Evolutionary conservation across 2,797 vertebrate species (phyloP).

Genomic region (Telmatherina bonti): DNA sequence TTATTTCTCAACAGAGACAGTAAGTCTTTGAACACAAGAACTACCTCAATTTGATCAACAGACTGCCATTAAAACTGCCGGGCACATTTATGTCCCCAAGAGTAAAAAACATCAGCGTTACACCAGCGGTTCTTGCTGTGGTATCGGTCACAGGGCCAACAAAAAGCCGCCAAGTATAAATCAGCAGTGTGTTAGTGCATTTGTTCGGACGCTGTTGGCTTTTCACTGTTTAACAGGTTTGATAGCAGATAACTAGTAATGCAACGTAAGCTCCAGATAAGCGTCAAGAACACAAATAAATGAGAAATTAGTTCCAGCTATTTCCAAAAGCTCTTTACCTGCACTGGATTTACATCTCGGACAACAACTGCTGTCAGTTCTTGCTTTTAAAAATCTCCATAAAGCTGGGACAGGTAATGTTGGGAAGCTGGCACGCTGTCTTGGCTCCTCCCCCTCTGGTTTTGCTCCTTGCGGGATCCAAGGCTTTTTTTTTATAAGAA

Average conservation of each 20-base stretch:
- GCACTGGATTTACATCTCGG: background rate
- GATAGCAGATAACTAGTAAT: background rate
- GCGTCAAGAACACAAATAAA: background rate
- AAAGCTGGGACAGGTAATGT: no score
- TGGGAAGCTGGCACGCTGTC: no score
- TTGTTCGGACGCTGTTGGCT: background rate
- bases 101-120: constrained; percentile 22
- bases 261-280: background rate
- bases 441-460: no score
- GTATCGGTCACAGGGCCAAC: constrained; percentile 21
- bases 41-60: constrained; percentile 32
- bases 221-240: background rate
- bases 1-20: constrained; percentile 12
- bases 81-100: constrained; percentile 11
- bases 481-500: no score
- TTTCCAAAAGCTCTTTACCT: background rate
- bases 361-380: constrained; percentile 25
- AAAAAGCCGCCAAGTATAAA: background rate
- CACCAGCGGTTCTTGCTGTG: constrained; percentile 17
- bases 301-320: no score
- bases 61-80: constrained; percentile 36
- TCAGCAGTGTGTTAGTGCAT: constrained; percentile 8
- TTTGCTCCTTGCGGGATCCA: no score
- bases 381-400: constrained; percentile 35
- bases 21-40: constrained; percentile 23